These are phyloP conservation scores for Ernsta delagoae DNA, from an alignment of 2,888 invertebrate genomes.

Conservation along the genomic window DNA sequence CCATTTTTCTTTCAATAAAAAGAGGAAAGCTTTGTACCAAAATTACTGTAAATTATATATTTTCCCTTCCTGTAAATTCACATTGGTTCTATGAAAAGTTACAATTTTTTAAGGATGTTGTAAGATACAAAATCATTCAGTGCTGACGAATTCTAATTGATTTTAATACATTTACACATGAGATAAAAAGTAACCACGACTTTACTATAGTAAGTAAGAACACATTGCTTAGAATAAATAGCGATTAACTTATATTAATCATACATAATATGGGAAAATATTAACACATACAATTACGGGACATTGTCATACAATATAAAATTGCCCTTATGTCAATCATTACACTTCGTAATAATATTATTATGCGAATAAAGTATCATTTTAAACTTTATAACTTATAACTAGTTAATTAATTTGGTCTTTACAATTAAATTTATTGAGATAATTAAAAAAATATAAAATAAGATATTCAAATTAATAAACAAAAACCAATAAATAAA, in stretches of 20 bases:
- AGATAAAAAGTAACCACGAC: neutral
- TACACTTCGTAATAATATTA: constrained; percentile 34
- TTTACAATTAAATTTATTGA: neutral
- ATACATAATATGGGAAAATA: constrained; percentile 3
- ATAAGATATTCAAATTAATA: neutral
- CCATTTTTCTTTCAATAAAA: too few species aligned
- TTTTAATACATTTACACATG: neutral
- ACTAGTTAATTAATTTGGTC: constrained; percentile 3
- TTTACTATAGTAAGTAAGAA: constrained; percentile 13
- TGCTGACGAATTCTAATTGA: too few species aligned
- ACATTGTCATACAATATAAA: constrained; percentile 40
- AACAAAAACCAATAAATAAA: neutral
- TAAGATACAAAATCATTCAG: too few species aligned
- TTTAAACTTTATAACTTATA: constrained; percentile 19
- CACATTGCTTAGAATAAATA: constrained; percentile 19
- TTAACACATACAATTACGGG: too few species aligned
- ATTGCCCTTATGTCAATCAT: constrained; percentile 12
- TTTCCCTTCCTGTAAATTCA: too few species aligned
- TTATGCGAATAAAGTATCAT: constrained; percentile 24
- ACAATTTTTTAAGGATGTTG: too few species aligned
- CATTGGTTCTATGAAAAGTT: too few species aligned
- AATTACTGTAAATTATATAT: too few species aligned
- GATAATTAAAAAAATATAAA: neutral
- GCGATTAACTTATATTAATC: constrained; percentile 20
- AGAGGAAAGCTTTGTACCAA: too few species aligned